Percentiles rank a stretch among this genome's conserved stretches.
These are phyloP conservation scores for Hymenopus coronatus DNA, from an alignment of 2,888 invertebrate species.

Conservation along the genomic window DNA sequence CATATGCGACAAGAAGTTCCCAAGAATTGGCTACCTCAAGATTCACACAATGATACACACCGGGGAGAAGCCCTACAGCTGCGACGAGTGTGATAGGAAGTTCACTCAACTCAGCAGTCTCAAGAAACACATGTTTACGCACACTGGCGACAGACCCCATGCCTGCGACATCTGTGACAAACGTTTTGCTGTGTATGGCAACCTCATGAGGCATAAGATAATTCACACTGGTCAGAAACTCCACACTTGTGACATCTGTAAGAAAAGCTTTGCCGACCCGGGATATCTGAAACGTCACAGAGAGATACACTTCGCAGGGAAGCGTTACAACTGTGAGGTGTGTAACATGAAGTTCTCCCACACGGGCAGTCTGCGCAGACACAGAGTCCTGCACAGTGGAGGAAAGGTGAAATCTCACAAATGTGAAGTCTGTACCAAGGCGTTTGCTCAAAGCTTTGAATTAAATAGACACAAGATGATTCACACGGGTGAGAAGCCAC, in stretches of 20 bases:
- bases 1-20: neutral
- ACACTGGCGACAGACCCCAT: neutral
- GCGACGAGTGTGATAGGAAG: slow-evolving; percentile 40
- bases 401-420: neutral
- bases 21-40: neutral
- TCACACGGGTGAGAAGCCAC: neutral
- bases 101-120: slow-evolving; percentile 44
- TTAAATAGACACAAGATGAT: neutral
- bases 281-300: neutral
- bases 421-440: neutral
- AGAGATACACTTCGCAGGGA: neutral
- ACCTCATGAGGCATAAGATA: neutral
- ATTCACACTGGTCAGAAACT: slow-evolving; percentile 3
- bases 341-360: neutral
- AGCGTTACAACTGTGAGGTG: neutral
- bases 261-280: neutral
- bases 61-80: slow-evolving; percentile 14
- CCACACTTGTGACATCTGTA: neutral
- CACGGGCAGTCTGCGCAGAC: neutral
- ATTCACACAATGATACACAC: slow-evolving; percentile 9
- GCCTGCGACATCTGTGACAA: slow-evolving; percentile 3
- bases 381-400: neutral
- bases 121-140: slow-evolving; percentile 25
- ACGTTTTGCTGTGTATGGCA: neutral
- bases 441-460: neutral